Evolutionary conservation across 2,113 vertebrate genomes (phyloP), one percentile per base, ranked within the genome.

Genomic region (Lagopus leucura): DNA sequence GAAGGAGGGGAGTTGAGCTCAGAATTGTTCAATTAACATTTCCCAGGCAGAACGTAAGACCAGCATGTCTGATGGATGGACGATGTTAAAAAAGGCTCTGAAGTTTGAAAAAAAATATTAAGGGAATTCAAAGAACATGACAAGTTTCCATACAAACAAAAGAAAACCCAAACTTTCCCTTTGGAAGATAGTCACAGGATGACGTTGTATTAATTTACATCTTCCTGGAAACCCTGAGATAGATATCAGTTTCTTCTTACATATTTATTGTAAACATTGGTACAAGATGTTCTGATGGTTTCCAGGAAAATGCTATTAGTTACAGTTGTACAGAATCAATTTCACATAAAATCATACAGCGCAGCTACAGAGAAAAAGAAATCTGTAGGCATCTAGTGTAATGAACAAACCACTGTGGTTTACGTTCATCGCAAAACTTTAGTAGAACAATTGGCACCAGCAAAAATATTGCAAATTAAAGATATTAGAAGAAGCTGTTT

Each of bases 271-370:
- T 92, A 96, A 97, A 93, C 95, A 96, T 95, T 91, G 79, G 85
- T 95, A 96, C 94, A 97, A 97, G 92, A 96, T 95, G 92, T 92
- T 77, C 90, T 89, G 85, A 95, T 89, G 96, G 89, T 86, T 96
- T 97, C 93, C 96, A 97, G 94, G 91, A 88, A 97, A 97, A 96
- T 96, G 90, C 90, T 87, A 88, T 96, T 96, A 96, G 96, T 96
- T 94, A 95, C 92, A 95, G 86, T 95, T 94, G 89, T 95, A 89
- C 20, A 94, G 82, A 96, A 95, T 74, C 93, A 95, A 97, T 93
- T 97, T 94, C 90, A 91, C 94, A 87, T 95, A 92, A 93, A 96
- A 87, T 95, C 77, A 50, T 90, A 52, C 71, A 89, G 61, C 88
- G 81, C 20, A 87, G 70, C 65, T 83, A 88, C 48, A 89, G 57